A percentile compares a stretch with the other conserved stretches of the same genome.
Evolutionary conservation across 2,113 vertebrate species (phyloP).

Genomic region (Heterotis niloticus): DNA sequence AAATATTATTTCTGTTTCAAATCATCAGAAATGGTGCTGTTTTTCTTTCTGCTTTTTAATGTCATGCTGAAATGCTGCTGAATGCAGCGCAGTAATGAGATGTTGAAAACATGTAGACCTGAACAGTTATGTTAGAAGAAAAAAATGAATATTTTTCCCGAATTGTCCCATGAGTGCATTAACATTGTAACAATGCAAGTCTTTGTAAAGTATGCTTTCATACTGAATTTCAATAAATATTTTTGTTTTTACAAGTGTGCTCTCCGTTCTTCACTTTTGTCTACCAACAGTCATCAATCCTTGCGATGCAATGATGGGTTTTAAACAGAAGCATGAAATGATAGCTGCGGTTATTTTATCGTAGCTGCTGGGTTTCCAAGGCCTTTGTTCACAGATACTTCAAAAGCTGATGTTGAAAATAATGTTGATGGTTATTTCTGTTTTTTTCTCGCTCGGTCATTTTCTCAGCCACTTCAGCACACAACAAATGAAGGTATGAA

Average conservation of each 20-base stretch:
- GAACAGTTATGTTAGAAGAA: slow-evolving; percentile 37
- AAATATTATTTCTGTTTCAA: no score
- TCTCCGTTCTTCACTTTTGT: slow-evolving; percentile 32
- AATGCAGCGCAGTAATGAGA: slow-evolving; percentile 25
- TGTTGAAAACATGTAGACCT: slow-evolving; percentile 38
- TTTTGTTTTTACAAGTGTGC: slow-evolving; percentile 39
- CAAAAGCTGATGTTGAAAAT: no score
- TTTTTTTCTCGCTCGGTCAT: no score
- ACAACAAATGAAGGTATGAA: no score
- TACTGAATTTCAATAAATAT: slow-evolving; percentile 47
- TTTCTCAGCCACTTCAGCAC: no score
- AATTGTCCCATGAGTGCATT: slow-evolving; percentile 43
- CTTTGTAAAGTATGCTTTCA: slow-evolving; percentile 59
- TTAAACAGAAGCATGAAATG: not conserved
- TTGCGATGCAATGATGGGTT: no score
- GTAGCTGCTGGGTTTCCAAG: not conserved
- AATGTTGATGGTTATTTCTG: no score
- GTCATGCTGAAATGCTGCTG: slow-evolving; percentile 39
- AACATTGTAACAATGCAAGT: slow-evolving; percentile 40
- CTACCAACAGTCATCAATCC: not conserved
- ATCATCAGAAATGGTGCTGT: no score
- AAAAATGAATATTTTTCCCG: slow-evolving; percentile 31
- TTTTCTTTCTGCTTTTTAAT: slow-evolving; percentile 11
- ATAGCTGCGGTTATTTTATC: not conserved
- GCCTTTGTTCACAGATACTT: not conserved